phyloP scores from a whole-genome alignment of 1,140 invertebrate genomes.

The Hylyphantes graminicola region DNA sequence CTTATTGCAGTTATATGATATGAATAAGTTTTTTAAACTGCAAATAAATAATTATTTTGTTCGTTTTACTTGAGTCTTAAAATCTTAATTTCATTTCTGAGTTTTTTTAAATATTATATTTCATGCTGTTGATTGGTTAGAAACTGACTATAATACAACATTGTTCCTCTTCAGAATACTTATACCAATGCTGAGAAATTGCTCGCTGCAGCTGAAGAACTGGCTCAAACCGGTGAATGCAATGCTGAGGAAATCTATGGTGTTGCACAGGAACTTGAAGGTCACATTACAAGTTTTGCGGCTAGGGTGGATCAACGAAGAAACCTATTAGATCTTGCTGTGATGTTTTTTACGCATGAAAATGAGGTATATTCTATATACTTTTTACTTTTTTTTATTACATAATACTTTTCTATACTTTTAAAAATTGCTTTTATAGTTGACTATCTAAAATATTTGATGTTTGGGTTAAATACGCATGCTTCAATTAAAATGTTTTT shows the following conservation, averaged over 20 bases:
- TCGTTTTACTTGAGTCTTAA: no score
- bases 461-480: no score
- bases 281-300: slow-evolving; percentile 88
- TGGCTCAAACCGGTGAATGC: slow-evolving; percentile 95
- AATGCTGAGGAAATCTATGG: slow-evolving; percentile 94
- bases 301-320: slow-evolving; percentile 93
- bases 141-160: neutral
- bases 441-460: no score
- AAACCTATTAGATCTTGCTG: slow-evolving; percentile 88
- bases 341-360: slow-evolving; percentile 95
- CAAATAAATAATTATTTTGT: no score
- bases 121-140: no score
- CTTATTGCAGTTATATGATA: no score
- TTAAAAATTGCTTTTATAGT: neutral
- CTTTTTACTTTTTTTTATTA: neutral
- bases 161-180: slow-evolving; percentile 81
- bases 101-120: neutral
- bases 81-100: no score
- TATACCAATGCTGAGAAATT: slow-evolving; percentile 99
- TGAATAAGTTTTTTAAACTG: no score
- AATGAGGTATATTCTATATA: slow-evolving; percentile 79
- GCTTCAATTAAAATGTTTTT: no score
- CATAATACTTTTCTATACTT: slow-evolving; percentile 2
- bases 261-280: slow-evolving; percentile 91
- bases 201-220: slow-evolving; percentile 91